Conservation (phyloP, 2,797 vertebrate genomes). For the Muscicapa striata region DNA sequence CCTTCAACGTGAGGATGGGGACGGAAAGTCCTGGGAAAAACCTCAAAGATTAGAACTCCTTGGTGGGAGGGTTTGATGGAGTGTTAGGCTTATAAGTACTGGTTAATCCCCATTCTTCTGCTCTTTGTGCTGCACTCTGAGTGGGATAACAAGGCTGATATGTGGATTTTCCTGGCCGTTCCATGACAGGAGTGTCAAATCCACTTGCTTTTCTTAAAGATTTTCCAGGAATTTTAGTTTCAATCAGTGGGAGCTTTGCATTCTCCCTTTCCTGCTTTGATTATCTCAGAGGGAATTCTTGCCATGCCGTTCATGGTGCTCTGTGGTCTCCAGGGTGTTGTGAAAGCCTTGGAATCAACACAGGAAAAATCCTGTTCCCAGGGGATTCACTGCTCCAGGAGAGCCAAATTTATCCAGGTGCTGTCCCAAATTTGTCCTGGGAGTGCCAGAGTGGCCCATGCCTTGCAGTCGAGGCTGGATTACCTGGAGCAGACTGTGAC, state of each 20-base stretch:
- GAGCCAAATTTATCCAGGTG: neutral
- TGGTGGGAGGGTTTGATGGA: neutral
- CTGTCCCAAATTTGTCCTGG: neutral
- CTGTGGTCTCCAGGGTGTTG: neutral
- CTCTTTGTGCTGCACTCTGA: neutral
- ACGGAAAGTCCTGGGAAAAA: fast-evolving
- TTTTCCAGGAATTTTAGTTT: neutral
- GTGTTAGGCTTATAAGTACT: neutral
- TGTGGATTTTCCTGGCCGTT: neutral
- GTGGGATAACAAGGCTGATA: neutral
- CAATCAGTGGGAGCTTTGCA: neutral
- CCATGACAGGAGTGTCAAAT: neutral
- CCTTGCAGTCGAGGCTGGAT: fast-evolving
- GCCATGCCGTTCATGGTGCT: fast-evolving
- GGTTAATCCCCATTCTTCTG: neutral
- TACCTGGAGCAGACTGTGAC: neutral
- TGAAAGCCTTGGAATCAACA: neutral
- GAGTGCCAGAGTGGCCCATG: neutral
- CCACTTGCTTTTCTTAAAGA: neutral
- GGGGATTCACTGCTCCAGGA: neutral
- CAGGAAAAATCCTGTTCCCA: neutral
- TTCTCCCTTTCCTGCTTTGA: neutral
- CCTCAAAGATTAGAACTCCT: neutral
- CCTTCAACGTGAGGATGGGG: constrained; percentile 86
- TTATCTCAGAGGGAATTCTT: neutral